These are phyloP conservation scores for Cisticola juncidis DNA, from an alignment of 2,113 vertebrate species.

Conservation along the genomic window DNA sequence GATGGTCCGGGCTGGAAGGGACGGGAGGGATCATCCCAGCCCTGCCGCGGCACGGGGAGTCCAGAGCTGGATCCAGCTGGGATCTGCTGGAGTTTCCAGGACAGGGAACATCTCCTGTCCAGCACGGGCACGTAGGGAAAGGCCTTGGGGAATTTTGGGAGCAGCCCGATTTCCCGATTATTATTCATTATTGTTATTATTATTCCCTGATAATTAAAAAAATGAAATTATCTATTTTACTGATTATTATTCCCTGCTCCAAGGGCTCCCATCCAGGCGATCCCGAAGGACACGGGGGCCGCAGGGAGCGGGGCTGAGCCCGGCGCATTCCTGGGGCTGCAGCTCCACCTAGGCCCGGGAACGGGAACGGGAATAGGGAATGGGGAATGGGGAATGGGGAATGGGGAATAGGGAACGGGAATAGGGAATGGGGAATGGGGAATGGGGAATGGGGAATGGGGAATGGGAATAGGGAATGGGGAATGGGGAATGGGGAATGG, in stretches of 20 bases:
- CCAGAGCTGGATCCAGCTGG: background rate
- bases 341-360: conserved; percentile 66
- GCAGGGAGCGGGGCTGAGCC: too few relatives aligned
- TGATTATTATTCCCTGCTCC: background rate
- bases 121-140: fast-evolving
- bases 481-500: background rate
- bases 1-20: background rate
- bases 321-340: conserved; percentile 66
- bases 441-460: fast-evolving
- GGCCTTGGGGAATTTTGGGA: background rate
- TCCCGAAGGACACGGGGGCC: background rate
- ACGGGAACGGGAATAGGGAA: background rate
- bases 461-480: fast-evolving
- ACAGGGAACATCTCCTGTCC: background rate
- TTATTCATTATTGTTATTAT: too few relatives aligned
- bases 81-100: background rate
- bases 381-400: too few relatives aligned
- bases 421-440: fast-evolving
- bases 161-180: background rate
- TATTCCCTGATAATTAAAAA: too few relatives aligned
- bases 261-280: background rate
- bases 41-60: too few relatives aligned
- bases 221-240: too few relatives aligned
- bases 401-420: too few relatives aligned
- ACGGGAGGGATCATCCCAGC: background rate